Conservation (phyloP, 2,113 vertebrate genomes). For the Callipepla californica region DNA sequence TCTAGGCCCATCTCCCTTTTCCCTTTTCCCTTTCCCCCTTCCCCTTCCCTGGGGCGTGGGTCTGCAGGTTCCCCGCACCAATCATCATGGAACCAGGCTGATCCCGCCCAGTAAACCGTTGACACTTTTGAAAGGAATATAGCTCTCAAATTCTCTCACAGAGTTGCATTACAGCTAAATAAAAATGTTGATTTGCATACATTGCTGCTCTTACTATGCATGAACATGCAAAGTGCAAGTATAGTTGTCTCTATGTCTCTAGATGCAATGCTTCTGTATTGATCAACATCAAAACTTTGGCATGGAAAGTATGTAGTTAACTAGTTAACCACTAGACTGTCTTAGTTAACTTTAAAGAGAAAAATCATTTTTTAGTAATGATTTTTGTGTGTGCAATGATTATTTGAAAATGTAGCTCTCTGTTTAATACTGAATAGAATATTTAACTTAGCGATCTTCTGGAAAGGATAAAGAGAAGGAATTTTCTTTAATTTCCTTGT, state of each 20-base stretch:
- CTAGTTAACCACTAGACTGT: not conserved
- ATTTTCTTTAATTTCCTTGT: not conserved
- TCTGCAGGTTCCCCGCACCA: too few species aligned
- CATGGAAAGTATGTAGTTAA: not conserved
- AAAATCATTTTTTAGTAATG: not conserved
- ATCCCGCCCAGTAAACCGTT: too few species aligned
- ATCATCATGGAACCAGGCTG: too few species aligned
- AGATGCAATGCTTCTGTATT: not conserved
- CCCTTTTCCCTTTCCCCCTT: too few species aligned
- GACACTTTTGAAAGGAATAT: not conserved
- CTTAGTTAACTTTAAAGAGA: not conserved
- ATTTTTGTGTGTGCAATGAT: not conserved
- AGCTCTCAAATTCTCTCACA: not conserved
- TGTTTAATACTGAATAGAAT: not conserved
- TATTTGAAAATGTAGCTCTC: not conserved
- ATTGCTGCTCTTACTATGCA: not conserved
- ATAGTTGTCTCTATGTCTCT: not conserved
- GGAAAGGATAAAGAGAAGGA: not conserved
- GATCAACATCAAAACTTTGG: not conserved
- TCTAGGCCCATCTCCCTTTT: too few species aligned
- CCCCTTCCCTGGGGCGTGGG: too few species aligned
- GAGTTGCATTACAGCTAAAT: not conserved
- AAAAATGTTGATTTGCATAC: not conserved
- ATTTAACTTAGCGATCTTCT: not conserved
- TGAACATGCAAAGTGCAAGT: not conserved